A percentile compares a stretch with the other conserved stretches of the same genome.
Conservation (phyloP, 2,888 invertebrate species). For the Thymelicus sylvestris region DNA sequence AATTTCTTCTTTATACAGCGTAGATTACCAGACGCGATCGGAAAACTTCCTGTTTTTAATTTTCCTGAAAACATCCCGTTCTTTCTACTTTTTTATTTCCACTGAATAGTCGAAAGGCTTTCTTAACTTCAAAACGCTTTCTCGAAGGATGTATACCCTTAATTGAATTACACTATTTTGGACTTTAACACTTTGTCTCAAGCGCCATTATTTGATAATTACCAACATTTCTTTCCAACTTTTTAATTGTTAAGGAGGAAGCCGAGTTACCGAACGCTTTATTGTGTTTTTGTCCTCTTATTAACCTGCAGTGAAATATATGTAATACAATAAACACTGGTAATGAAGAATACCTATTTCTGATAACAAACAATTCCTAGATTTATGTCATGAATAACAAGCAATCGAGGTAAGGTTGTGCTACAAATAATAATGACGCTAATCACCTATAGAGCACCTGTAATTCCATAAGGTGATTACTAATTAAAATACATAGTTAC, state of each 20-base stretch:
- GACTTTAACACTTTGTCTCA: slow-evolving; percentile 59
- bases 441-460: slow-evolving; percentile 27
- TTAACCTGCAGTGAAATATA: slow-evolving; percentile 6
- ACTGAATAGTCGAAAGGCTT: slow-evolving; percentile 78
- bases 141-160: slow-evolving; percentile 63
- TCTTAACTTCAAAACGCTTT: slow-evolving; percentile 75
- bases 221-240: slow-evolving; percentile 61
- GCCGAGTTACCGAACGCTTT: slow-evolving; percentile 57
- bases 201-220: slow-evolving; percentile 61
- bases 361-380: slow-evolving; percentile 35
- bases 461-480: slow-evolving; percentile 29
- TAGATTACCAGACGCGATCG: slow-evolving; percentile 80
- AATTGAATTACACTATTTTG: slow-evolving; percentile 54
- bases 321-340: slow-evolving; percentile 30
- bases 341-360: slow-evolving; percentile 29
- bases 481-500: slow-evolving; percentile 34
- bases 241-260: slow-evolving; percentile 73
- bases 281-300: slow-evolving; percentile 48
- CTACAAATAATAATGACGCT: slow-evolving; percentile 36
- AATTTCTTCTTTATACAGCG: slow-evolving; percentile 83
- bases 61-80: slow-evolving; percentile 83
- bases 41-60: slow-evolving; percentile 83
- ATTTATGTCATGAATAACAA: slow-evolving; percentile 35
- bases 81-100: slow-evolving; percentile 77
- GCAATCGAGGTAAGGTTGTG: slow-evolving; percentile 30